Evolutionary conservation across 2,797 vertebrate species (phyloP).

Genomic region (Hoplostethus atlanticus): DNA sequence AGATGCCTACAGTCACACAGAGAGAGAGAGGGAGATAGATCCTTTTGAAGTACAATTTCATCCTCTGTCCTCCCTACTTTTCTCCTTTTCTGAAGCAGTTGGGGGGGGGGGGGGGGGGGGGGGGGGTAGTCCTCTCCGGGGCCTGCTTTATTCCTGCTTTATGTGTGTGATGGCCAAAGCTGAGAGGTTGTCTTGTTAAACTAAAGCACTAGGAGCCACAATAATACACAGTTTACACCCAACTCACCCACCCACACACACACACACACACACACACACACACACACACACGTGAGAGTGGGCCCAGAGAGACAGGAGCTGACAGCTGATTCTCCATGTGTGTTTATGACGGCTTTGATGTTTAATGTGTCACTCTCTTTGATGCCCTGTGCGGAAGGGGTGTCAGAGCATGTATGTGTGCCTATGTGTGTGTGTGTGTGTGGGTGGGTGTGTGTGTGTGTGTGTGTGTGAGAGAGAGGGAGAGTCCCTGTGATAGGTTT

Average conservation of each 20-base stretch:
- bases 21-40: conserved; percentile 60
- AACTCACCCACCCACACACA: not conserved
- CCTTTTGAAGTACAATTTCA: conserved; percentile 73
- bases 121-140: conserved; percentile 46
- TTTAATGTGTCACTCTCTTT: conserved; percentile 68
- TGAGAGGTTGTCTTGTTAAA: conserved; percentile 49
- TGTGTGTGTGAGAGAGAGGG: conserved; percentile 6
- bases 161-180: conserved; percentile 38
- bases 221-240: conserved; percentile 13
- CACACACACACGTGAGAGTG: conserved; percentile 1
- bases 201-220: conserved; percentile 23
- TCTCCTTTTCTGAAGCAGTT: conserved; percentile 17
- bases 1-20: conserved; percentile 14
- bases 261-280: not conserved
- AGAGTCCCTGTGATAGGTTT: conserved; percentile 25
- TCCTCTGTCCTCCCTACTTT: conserved; percentile 47
- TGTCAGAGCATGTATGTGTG: conserved; percentile 35
- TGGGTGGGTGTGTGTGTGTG: not conserved
- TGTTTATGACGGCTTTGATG: conserved; percentile 73
- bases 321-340: conserved; percentile 68
- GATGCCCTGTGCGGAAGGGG: conserved; percentile 51
- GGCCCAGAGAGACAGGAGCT: conserved; percentile 38
- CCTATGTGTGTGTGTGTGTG: conserved; percentile 10
- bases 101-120: conserved; percentile 4
- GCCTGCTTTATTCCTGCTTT: conserved; percentile 8